Evolutionary conservation across 1,140 invertebrate genomes (phyloP).

Genomic region (Diabrotica virgifera): DNA sequence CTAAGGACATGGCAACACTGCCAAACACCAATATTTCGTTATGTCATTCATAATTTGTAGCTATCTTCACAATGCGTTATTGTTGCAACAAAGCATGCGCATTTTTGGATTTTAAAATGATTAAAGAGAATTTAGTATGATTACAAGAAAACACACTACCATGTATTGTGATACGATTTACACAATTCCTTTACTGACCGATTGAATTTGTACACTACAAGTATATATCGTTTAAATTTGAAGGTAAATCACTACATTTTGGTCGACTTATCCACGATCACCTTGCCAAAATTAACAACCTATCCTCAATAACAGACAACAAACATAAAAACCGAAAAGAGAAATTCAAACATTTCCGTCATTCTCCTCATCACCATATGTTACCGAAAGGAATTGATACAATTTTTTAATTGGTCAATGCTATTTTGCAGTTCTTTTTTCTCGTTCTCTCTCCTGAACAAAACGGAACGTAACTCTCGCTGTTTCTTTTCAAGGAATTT

Average conservation of each 20-base stretch:
- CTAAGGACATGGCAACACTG: too few species aligned
- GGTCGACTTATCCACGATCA: background rate
- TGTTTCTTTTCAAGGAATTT: slow-evolving; percentile 34
- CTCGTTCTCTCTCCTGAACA: slow-evolving; percentile 34
- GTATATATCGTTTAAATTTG: background rate
- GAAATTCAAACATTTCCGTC: background rate
- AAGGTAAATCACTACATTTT: slow-evolving; percentile 1
- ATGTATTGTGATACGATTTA: too few species aligned
- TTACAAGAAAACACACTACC: too few species aligned
- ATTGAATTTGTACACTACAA: too few species aligned
- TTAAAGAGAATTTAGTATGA: too few species aligned
- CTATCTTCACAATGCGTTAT: too few species aligned
- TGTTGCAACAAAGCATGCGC: too few species aligned
- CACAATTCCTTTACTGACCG: too few species aligned
- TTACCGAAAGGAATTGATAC: slow-evolving; percentile 40
- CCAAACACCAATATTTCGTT: too few species aligned
- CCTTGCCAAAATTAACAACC: slow-evolving; percentile 4
- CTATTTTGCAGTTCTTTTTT: slow-evolving; percentile 31
- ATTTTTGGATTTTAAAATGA: too few species aligned
- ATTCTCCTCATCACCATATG: slow-evolving; percentile 16
- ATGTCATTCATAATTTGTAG: too few species aligned
- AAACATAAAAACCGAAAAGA: slow-evolving; percentile 14
- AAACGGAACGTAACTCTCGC: slow-evolving; percentile 31
- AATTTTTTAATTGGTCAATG: slow-evolving; percentile 39
- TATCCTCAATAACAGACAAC: slow-evolving; percentile 1